phyloP scores from a whole-genome alignment of 2,113 vertebrate species.

The Lasiurus borealis region DNA sequence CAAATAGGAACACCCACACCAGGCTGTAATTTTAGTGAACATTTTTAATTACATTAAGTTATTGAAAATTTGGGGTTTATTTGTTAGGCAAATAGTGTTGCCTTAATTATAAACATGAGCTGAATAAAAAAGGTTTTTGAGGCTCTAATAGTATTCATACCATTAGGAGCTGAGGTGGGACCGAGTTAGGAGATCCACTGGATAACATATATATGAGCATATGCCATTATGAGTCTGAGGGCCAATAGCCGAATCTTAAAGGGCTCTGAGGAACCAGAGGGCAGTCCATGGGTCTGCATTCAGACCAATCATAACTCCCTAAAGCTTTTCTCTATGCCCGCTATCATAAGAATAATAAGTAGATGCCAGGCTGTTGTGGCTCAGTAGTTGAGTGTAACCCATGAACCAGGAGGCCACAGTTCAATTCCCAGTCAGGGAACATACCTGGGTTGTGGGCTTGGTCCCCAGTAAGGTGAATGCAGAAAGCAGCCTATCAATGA shows the following conservation, averaged over 20 bases:
- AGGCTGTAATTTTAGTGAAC: neutral
- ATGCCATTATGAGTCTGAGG: neutral
- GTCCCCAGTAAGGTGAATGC: no score
- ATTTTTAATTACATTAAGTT: neutral
- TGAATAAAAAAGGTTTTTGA: neutral
- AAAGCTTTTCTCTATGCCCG: neutral
- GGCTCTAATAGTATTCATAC: neutral
- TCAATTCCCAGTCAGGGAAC: no score
- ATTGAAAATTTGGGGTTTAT: conserved; percentile 3
- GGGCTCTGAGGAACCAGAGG: neutral
- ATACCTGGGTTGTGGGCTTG: no score
- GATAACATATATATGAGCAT: neutral
- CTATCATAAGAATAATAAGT: no score
- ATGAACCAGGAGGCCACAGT: no score
- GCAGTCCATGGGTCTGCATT: neutral
- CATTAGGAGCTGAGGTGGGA: neutral
- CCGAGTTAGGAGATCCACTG: neutral
- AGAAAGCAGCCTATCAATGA: no score
- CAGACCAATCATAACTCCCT: neutral
- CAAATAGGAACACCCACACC: neutral
- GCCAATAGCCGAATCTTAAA: neutral
- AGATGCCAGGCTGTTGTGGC: no score
- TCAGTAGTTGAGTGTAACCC: no score
- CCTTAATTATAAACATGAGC: neutral
- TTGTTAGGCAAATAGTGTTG: conserved; percentile 38